Conservation (phyloP, 92 coral and sea anemone genomes). For the Phenganax stokvisi region DNA sequence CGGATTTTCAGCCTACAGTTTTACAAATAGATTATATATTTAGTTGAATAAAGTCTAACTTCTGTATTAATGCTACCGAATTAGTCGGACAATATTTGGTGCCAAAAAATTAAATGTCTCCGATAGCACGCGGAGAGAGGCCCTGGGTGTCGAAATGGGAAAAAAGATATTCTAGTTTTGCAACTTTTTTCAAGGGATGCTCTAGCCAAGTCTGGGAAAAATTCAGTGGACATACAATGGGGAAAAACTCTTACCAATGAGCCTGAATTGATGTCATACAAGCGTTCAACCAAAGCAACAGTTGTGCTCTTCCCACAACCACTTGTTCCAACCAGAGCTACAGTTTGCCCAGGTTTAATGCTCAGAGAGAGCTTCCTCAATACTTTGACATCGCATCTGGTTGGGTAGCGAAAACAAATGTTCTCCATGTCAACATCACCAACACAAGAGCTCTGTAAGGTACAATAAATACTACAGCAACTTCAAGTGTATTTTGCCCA, state of each 20-base stretch:
- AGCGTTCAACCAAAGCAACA: slow-evolving; percentile 84
- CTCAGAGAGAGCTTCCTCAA: slow-evolving; percentile 65
- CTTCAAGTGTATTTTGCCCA: background rate
- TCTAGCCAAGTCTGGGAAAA: background rate
- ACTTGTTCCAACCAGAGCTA: slow-evolving; percentile 93
- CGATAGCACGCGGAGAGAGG: too few relatives aligned
- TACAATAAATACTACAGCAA: background rate
- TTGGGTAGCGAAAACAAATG: slow-evolving; percentile 85
- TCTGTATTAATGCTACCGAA: too few relatives aligned
- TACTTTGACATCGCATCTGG: slow-evolving; percentile 75
- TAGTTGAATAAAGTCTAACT: too few relatives aligned
- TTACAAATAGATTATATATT: too few relatives aligned
- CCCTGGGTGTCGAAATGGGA: too few relatives aligned
- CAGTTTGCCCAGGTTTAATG: slow-evolving; percentile 74
- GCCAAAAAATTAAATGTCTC: too few relatives aligned
- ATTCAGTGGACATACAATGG: background rate
- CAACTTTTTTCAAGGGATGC: too few relatives aligned
- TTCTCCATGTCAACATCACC: slow-evolving; percentile 67
- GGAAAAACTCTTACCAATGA: slow-evolving; percentile 64
- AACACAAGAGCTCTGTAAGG: slow-evolving; percentile 3
- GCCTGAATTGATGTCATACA: slow-evolving; percentile 79
- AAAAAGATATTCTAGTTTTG: too few relatives aligned
- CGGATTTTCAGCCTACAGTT: too few relatives aligned
- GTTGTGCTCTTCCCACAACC: slow-evolving; percentile 97
- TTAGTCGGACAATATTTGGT: too few relatives aligned